Conservation (phyloP, 2,888 invertebrate genomes). For the Gonocerus acuteangulatus region DNA sequence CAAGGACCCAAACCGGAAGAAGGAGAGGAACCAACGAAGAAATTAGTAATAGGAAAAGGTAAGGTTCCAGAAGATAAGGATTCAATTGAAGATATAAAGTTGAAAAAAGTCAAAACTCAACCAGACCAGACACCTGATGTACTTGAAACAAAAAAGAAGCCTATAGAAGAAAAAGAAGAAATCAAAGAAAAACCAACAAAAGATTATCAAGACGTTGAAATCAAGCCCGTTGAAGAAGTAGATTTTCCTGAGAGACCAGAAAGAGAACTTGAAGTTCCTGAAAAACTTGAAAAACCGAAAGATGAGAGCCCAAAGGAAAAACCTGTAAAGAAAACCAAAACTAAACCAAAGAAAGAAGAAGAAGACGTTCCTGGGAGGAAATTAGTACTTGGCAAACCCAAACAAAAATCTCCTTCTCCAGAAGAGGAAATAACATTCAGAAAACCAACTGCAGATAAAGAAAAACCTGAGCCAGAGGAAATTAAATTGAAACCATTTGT, state of each 20-base stretch:
- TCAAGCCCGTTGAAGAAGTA: constrained; percentile 29
- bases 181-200: constrained; percentile 24
- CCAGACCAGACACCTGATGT: constrained; percentile 36
- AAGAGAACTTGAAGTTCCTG: constrained; percentile 41
- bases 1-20: constrained; percentile 30
- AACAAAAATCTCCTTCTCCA: constrained; percentile 38
- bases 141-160: constrained; percentile 38
- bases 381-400: constrained; percentile 37
- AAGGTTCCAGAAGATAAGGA: constrained; percentile 41
- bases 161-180: constrained; percentile 33
- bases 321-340: constrained; percentile 39
- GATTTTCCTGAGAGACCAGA: constrained; percentile 1
- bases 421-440: constrained; percentile 43
- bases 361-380: constrained; percentile 34
- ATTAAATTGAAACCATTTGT: constrained; percentile 43
- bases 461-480: constrained; percentile 39
- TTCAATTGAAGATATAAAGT: constrained; percentile 45
- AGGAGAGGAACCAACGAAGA: constrained; percentile 38
- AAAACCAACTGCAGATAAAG: constrained; percentile 44
- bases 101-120: constrained; percentile 47
- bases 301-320: constrained; percentile 39
- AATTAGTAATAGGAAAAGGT: constrained; percentile 36
- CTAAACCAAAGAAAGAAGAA: constrained; percentile 36
- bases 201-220: constrained; percentile 30
- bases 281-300: constrained; percentile 36